Evolutionary conservation across 2,113 vertebrate genomes (phyloP).

Genomic region (Chauna torquata): DNA sequence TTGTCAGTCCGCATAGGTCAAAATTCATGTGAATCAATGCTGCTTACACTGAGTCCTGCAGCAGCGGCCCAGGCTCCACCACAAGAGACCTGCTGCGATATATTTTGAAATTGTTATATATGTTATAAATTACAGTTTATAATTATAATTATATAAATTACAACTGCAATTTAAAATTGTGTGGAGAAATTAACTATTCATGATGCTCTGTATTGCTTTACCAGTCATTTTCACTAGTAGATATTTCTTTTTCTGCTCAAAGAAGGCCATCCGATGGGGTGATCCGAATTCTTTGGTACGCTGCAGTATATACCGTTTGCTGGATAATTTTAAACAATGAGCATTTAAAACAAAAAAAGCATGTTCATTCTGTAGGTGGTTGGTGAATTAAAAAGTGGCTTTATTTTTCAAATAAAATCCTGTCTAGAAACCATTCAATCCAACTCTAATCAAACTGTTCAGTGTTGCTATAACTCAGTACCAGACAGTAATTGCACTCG

Average conservation of each 20-base stretch:
- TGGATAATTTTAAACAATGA: not conserved
- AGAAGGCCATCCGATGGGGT: not conserved
- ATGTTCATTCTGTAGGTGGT: not conserved
- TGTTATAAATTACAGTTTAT: not conserved
- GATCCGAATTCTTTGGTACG: not conserved
- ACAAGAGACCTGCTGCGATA: not conserved
- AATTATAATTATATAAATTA: not conserved
- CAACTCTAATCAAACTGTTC: not conserved
- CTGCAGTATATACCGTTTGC: not conserved
- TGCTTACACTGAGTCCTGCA: not conserved
- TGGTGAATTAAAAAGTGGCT: not conserved
- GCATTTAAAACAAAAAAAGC: not conserved
- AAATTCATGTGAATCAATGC: not conserved
- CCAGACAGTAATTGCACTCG: not conserved
- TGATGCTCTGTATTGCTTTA: not conserved
- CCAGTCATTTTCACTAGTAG: not conserved
- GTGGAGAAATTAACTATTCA: not conserved
- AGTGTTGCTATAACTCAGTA: not conserved
- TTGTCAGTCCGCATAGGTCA: not conserved
- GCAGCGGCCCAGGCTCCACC: not conserved
- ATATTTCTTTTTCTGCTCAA: not conserved
- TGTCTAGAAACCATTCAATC: not conserved
- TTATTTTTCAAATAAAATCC: not conserved
- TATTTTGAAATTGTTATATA: not conserved
- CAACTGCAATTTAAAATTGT: not conserved